phyloP scores from a whole-genome alignment of 2,113 vertebrate genomes.

The Heterotilapia buettikoferi region DNA sequence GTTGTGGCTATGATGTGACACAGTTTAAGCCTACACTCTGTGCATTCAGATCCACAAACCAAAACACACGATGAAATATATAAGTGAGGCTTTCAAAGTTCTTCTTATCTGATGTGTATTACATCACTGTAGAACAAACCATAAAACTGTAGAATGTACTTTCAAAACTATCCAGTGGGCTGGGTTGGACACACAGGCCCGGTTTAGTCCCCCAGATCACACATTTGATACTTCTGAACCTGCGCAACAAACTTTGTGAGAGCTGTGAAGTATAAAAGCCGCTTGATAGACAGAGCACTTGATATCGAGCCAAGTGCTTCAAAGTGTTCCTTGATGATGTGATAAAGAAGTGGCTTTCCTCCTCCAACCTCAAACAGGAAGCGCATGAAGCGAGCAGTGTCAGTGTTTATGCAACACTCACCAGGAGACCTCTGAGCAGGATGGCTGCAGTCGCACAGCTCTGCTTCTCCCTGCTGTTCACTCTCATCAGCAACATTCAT shows the following conservation, averaged over 20 bases:
- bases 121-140: background rate
- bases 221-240: background rate
- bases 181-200: background rate
- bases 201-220: background rate
- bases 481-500: background rate
- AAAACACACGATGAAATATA: background rate
- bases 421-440: background rate
- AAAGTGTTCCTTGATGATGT: background rate
- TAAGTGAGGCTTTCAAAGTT: background rate
- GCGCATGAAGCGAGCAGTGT: fast-evolving
- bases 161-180: background rate
- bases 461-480: background rate
- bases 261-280: background rate
- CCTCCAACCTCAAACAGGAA: background rate
- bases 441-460: background rate
- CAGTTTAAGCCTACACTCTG: background rate
- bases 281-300: background rate
- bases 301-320: background rate
- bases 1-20: background rate
- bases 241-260: background rate
- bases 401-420: background rate
- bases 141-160: background rate
- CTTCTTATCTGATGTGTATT: background rate
- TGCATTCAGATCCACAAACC: background rate
- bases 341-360: background rate